phyloP scores from a whole-genome alignment of 1,140 invertebrate species.

The Drosophila nebulosa region DNA sequence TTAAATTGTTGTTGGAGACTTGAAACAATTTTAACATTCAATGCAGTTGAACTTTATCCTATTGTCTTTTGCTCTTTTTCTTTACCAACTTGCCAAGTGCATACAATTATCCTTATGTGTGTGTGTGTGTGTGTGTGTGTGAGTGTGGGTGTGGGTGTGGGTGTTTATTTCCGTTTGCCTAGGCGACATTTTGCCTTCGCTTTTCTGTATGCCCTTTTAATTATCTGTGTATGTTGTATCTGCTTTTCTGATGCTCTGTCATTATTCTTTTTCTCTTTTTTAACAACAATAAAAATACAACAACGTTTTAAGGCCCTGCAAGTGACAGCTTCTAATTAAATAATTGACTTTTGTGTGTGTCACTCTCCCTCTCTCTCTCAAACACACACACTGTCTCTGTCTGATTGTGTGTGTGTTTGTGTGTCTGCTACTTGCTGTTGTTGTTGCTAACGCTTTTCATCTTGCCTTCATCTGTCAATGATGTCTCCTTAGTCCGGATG shows the following conservation, averaged over 20 bases:
- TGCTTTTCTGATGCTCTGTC: conserved; percentile 27
- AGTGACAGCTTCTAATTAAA: conserved; percentile 75
- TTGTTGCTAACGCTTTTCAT: conserved; percentile 18
- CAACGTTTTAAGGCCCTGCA: conserved; percentile 22
- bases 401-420: neutral
- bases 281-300: conserved; percentile 18
- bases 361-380: neutral
- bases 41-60: neutral
- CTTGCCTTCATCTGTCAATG: conserved; percentile 51
- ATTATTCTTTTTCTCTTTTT: conserved; percentile 36
- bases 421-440: conserved; percentile 13
- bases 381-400: too few species aligned
- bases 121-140: neutral
- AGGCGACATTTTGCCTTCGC: conserved; percentile 16
- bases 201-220: conserved; percentile 64
- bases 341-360: conserved; percentile 56
- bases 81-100: conserved; percentile 2
- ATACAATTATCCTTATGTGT: neutral
- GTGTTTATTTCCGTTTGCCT: neutral
- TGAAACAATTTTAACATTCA: neutral
- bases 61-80: neutral
- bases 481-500: neutral
- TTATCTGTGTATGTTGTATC: conserved; percentile 53
- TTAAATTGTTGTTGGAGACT: neutral
- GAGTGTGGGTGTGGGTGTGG: too few species aligned